Evolutionary conservation across 1,140 invertebrate genomes (phyloP).

Genomic region (Neodiprion lecontei): DNA sequence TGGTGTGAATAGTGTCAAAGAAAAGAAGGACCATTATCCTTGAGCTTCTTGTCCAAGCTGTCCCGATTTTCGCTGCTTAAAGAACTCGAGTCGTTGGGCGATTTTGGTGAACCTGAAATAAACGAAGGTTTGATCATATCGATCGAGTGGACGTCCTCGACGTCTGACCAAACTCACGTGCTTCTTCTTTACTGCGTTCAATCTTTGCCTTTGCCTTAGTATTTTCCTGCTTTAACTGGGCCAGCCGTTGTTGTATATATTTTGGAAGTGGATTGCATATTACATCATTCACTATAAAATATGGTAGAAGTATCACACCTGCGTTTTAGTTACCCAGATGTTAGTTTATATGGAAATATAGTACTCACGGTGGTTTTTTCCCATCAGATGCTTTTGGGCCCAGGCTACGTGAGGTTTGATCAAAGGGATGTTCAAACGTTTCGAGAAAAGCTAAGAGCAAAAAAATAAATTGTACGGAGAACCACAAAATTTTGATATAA

Average conservation of each 20-base stretch:
- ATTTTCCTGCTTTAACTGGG: constrained; percentile 39
- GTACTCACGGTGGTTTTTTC: constrained; percentile 33
- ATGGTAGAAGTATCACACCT: background rate
- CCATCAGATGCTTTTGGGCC: constrained; percentile 38
- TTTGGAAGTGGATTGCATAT: constrained; percentile 45
- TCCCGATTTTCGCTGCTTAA: no score
- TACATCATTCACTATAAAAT: constrained; percentile 37
- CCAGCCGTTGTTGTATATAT: constrained; percentile 35
- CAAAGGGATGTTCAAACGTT: constrained; percentile 30
- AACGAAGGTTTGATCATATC: no score
- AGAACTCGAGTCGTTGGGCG: no score
- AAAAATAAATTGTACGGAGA: constrained; percentile 5
- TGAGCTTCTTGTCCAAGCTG: no score
- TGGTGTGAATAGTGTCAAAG: no score
- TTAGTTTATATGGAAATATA: constrained; percentile 6
- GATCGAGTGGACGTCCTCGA: no score
- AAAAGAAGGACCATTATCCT: no score
- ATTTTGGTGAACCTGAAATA: no score
- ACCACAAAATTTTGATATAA: constrained; percentile 19
- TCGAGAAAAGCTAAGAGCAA: constrained; percentile 36
- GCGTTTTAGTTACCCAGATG: background rate
- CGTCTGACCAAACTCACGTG: constrained; percentile 18
- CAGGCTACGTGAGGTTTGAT: constrained; percentile 46
- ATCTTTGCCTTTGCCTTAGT: constrained; percentile 16
- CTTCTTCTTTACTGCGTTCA: constrained; percentile 30